These are phyloP conservation scores for Scaptomyza caliginosa DNA, from an alignment of 2,888 invertebrate genomes.

Conservation along the genomic window DNA sequence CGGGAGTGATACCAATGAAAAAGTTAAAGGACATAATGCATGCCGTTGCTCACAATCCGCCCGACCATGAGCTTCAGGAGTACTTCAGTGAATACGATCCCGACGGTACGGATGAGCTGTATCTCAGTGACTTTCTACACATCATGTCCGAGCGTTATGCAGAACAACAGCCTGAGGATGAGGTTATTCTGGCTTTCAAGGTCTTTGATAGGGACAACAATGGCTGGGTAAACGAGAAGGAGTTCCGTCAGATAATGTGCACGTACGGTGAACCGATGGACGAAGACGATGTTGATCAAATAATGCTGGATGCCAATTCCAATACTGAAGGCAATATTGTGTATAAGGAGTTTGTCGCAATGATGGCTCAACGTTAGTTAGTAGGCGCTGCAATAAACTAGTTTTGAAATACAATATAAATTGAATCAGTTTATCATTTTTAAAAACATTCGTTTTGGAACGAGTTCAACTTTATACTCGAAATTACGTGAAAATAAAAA, in stretches of 20 bases:
- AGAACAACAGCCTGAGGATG: constrained; percentile 50
- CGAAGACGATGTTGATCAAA: constrained; percentile 60
- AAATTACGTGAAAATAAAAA: constrained; percentile 2
- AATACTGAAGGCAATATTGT: constrained; percentile 65
- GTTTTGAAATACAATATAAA: background rate
- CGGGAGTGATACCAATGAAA: constrained; percentile 51
- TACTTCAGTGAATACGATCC: constrained; percentile 59
- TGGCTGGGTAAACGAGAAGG: constrained; percentile 51
- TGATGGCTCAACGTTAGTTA: constrained; percentile 43
- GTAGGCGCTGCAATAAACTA: constrained; percentile 18
- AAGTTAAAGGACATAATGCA: constrained; percentile 37
- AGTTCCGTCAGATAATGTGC: constrained; percentile 51
- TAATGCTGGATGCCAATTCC: constrained; percentile 53
- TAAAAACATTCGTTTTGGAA: constrained; percentile 2
- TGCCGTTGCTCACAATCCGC: constrained; percentile 56
- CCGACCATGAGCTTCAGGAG: constrained; percentile 53
- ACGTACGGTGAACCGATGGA: constrained; percentile 52
- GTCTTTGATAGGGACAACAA: constrained; percentile 52
- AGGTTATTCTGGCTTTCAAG: constrained; percentile 55
- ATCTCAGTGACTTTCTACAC: constrained; percentile 56
- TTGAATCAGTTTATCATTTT: constrained; percentile 1
- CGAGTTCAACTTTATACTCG: background rate
- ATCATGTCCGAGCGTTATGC: constrained; percentile 55
- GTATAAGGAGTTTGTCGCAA: constrained; percentile 54
- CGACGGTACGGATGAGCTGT: constrained; percentile 46